Base-by-base conservation (phyloP, 2,113 vertebrate species). In the Coptodon bakossiorum region DNA sequence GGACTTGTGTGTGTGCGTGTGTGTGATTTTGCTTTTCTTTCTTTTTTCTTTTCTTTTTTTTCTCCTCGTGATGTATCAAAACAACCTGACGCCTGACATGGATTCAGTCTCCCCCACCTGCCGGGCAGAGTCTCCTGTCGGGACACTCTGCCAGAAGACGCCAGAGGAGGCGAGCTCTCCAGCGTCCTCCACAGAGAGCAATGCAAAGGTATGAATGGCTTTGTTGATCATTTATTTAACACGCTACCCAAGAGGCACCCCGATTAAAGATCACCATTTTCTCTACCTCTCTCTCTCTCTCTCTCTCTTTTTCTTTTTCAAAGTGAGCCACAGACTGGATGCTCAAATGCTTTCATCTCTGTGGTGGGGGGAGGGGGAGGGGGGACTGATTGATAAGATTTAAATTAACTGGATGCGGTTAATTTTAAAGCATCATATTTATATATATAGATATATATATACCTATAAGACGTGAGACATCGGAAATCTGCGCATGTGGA, bases 81-180 rank as follows among this genome's bases (percentile, higher is more conserved):
- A 96, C 90, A 97, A 97, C 93, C 92, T 83, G 88, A 89, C 95
- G 89, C 89, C 96, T 53, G 98, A 98, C 61, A 97, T 98, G 95
- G 98, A 99, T 90, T 95, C 97, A n/a, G 96, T 96, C 80, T 97
- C 97, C 53, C 96, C 93, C 92, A 93, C 97, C 96, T 98, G 97
- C 96, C 97, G 97, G 94, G 97, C 98, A 90, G 97, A 97, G 89
- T 98, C 98, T 92, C 97, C 97, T 40, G 95, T 95, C 43, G 97
- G 97, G 94, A 97, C 96, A 52, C 97, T 97, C 88, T 97, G 96
- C 84, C 96, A 97, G n/a, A 97, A 97, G 36, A 97, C 97, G 22
- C 91, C 90, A 84, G 97, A 97, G 3, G 97, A 97, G 81, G 97
- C 97, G 88, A 97, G 97, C 94, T 94, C 95, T 31, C 96, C 97